Conservation (phyloP, 2,113 vertebrate species). For the Psophia crepitans region DNA sequence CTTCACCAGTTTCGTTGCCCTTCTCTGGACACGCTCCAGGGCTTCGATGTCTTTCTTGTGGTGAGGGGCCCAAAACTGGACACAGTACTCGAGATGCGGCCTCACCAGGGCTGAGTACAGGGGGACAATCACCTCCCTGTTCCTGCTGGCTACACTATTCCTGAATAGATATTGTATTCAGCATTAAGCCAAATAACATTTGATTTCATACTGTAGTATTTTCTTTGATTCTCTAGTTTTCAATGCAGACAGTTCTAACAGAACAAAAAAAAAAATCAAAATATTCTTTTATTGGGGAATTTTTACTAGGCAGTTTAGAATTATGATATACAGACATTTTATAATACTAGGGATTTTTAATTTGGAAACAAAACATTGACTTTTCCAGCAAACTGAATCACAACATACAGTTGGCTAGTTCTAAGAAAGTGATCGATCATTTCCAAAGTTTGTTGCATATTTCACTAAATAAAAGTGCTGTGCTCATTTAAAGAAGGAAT, state of each 20-base stretch:
- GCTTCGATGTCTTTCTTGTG: no score
- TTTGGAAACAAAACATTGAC: background rate
- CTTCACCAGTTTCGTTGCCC: no score
- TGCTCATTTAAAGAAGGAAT: background rate
- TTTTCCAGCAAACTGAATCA: background rate
- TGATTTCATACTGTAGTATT: background rate
- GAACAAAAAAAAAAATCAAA: background rate
- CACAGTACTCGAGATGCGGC: no score
- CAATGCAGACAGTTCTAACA: background rate
- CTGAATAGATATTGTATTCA: background rate
- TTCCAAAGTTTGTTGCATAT: background rate
- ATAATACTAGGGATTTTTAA: background rate
- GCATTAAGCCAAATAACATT: background rate
- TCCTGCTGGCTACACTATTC: no score
- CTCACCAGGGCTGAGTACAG: no score
- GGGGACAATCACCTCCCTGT: no score
- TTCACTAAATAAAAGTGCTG: background rate
- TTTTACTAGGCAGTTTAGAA: background rate
- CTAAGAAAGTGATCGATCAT: background rate
- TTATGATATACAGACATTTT: background rate
- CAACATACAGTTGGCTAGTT: background rate
- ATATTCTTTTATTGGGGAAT: background rate
- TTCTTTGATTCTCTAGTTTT: background rate
- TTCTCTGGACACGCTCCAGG: no score
- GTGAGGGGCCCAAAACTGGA: no score